These are phyloP conservation scores for Chamaetylas fuelleborni DNA, from an alignment of 2,113 vertebrate species.

Conservation along the genomic window DNA sequence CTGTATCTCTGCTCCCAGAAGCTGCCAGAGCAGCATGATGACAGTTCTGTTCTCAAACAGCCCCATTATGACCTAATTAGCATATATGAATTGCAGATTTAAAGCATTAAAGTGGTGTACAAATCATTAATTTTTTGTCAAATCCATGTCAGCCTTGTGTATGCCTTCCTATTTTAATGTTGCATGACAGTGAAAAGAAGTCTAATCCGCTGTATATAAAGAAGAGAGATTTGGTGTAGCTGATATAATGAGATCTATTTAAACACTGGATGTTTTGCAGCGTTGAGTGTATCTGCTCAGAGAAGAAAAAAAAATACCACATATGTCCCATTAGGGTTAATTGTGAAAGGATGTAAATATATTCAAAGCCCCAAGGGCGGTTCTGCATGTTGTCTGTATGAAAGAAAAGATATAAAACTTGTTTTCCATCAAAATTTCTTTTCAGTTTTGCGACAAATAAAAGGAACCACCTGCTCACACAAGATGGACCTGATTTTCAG, in stretches of 20 bases:
- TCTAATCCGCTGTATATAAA: slow-evolving; percentile 75
- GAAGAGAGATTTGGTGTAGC: slow-evolving; percentile 69
- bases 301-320: slow-evolving; percentile 39
- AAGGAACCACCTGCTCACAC: slow-evolving; percentile 17
- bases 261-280: slow-evolving; percentile 73
- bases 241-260: slow-evolving; percentile 78
- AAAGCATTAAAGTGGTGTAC: slow-evolving; percentile 83
- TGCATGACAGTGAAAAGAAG: slow-evolving; percentile 80
- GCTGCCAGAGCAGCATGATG: slow-evolving; percentile 71
- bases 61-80: slow-evolving; percentile 82
- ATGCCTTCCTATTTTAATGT: slow-evolving; percentile 81
- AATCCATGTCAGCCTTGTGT: slow-evolving; percentile 80
- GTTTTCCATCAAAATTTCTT: slow-evolving; percentile 61
- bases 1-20: slow-evolving; percentile 73
- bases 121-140: slow-evolving; percentile 88
- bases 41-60: slow-evolving; percentile 82
- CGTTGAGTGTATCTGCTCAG: slow-evolving; percentile 66
- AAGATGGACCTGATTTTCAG: slow-evolving; percentile 3
- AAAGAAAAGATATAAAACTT: slow-evolving; percentile 62
- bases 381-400: slow-evolving; percentile 61
- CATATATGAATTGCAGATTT: slow-evolving; percentile 86
- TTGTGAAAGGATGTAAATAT: slow-evolving; percentile 75
- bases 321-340: slow-evolving; percentile 76
- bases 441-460: slow-evolving; percentile 63
- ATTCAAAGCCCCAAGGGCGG: slow-evolving; percentile 69